Percentiles rank a stretch among this genome's conserved stretches.
These are phyloP conservation scores for Anastatus disparis DNA, from an alignment of 1,140 invertebrate genomes.

Conservation along the genomic window DNA sequence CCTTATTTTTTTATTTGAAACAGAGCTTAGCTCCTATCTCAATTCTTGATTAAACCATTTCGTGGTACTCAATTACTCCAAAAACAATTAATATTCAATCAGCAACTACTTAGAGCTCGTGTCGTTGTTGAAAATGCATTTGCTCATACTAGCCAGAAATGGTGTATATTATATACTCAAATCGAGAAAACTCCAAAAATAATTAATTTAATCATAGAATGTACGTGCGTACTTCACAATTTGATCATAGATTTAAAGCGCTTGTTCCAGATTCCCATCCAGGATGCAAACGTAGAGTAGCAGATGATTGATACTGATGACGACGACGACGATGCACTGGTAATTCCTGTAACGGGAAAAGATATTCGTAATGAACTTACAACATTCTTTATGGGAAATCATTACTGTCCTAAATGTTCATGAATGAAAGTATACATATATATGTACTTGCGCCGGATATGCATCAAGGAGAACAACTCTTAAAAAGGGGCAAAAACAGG, in stretches of 20 bases:
- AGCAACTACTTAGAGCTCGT: neutral
- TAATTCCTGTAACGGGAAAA: neutral
- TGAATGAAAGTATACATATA: no score
- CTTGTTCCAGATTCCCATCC: neutral
- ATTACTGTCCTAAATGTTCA: no score
- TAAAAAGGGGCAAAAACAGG: no score
- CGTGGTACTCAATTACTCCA: neutral
- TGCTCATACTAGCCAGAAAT: neutral
- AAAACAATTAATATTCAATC: neutral
- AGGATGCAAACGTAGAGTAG: neutral
- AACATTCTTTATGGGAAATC: neutral
- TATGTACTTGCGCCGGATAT: no score
- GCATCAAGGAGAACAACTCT: no score
- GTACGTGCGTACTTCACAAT: neutral
- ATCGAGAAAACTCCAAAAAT: neutral
- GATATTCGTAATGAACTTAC: neutral
- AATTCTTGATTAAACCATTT: neutral
- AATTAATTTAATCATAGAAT: neutral
- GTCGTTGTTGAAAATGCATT: constrained; percentile 12
- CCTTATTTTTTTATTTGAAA: neutral
- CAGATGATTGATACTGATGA: no score
- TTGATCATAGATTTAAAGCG: neutral
- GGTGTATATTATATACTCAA: neutral
- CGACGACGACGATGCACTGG: neutral
- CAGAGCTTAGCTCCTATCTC: neutral